phyloP scores from a whole-genome alignment of 92 coral and sea anemone genomes.

The Heliopora coerulea region DNA sequence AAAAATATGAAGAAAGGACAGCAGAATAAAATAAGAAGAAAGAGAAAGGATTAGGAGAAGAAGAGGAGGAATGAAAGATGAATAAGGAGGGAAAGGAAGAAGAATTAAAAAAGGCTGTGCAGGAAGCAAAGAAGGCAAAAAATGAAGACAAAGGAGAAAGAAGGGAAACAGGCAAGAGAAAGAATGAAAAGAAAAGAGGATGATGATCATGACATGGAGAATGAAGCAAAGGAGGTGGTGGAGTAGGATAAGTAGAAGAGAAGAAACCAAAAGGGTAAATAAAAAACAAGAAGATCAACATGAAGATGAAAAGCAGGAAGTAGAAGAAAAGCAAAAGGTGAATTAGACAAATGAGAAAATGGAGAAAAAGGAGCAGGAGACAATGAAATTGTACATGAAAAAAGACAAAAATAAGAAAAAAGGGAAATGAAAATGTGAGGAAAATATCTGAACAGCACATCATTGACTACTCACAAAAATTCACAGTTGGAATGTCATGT shows the following conservation, averaged over 20 bases:
- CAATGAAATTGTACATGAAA: too few relatives aligned
- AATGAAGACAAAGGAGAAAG: slow-evolving; percentile 7
- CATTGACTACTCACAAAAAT: too few relatives aligned
- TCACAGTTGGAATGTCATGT: too few relatives aligned
- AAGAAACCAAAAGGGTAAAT: not conserved
- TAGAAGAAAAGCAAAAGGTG: not conserved
- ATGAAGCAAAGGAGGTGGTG: not conserved
- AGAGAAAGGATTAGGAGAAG: too few relatives aligned
- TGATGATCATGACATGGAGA: not conserved
- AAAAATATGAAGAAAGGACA: not conserved
- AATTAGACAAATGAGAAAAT: not conserved
- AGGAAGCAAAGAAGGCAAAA: not conserved
- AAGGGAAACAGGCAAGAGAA: slow-evolving; percentile 6
- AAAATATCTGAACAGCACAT: too few relatives aligned
- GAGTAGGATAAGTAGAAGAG: not conserved
- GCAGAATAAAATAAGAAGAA: not conserved
- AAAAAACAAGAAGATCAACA: too few relatives aligned
- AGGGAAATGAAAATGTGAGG: too few relatives aligned
- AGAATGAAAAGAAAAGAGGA: slow-evolving; percentile 4
- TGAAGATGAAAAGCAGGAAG: not conserved
- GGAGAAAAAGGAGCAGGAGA: too few relatives aligned
- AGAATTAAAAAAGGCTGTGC: not conserved
- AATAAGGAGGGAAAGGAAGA: not conserved
- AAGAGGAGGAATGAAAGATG: not conserved
- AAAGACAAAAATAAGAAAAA: too few relatives aligned